Evolutionary conservation across 2,113 vertebrate species (phyloP).

Genomic region (Bettongia penicillata): DNA sequence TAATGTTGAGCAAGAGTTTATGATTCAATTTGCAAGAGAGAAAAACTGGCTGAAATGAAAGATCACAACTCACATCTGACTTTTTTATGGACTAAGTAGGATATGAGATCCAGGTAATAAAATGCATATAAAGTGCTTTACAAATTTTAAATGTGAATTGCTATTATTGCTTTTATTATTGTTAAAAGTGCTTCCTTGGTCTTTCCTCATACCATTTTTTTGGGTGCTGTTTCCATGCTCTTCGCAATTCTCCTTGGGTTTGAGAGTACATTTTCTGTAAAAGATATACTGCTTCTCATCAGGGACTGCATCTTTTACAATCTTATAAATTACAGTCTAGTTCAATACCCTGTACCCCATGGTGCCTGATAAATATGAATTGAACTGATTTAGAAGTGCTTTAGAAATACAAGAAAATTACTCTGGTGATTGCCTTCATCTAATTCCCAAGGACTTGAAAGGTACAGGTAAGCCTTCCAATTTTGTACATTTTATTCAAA

Average conservation of each 20-base stretch:
- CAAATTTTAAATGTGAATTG: background rate
- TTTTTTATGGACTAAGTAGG: background rate
- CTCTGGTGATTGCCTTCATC: background rate
- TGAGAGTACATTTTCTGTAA: background rate
- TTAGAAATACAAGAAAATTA: constrained; percentile 26
- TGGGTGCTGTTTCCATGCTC: background rate
- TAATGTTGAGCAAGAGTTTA: constrained; percentile 8
- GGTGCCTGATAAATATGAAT: constrained; percentile 19
- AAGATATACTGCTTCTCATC: constrained; percentile 8
- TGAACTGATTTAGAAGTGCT: background rate
- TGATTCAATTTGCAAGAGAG: background rate
- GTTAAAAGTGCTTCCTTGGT: background rate
- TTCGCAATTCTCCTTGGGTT: background rate
- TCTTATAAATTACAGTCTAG: background rate
- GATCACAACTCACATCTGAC: background rate
- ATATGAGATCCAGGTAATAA: background rate
- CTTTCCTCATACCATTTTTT: background rate
- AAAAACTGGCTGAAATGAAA: background rate
- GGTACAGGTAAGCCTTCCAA: background rate
- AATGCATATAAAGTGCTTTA: background rate
- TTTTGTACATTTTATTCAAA: constrained; percentile 24
- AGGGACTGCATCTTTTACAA: background rate
- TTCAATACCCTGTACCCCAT: background rate
- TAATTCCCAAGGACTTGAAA: constrained; percentile 34
- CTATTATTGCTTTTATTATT: background rate